Conservation (phyloP, 2,888 invertebrate genomes). For the Mimachlamys varia region DNA sequence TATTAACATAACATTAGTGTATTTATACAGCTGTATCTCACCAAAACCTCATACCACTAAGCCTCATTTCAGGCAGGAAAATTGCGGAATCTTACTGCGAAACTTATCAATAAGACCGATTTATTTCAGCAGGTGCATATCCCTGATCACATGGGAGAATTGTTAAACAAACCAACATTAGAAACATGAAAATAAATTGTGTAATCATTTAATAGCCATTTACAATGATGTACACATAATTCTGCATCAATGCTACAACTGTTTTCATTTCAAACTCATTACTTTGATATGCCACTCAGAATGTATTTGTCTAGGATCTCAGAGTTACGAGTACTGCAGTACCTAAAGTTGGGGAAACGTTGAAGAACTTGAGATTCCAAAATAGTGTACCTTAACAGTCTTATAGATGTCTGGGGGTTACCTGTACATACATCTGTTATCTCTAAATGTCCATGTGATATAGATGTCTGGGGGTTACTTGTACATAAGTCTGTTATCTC, state of each 20-base stretch:
- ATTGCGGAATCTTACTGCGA: not conserved
- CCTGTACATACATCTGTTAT: not conserved
- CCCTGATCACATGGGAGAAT: not conserved
- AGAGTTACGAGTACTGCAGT: not conserved
- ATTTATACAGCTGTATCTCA: not conserved
- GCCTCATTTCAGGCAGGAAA: not conserved
- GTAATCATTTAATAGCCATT: conserved; percentile 34
- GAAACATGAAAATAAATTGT: not conserved
- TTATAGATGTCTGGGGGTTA: too few relatives aligned
- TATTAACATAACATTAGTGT: not conserved
- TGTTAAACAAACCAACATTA: not conserved
- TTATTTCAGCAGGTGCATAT: not conserved
- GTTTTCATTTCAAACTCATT: not conserved
- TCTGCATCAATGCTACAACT: not conserved
- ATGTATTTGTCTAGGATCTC: not conserved
- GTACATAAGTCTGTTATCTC: too few relatives aligned
- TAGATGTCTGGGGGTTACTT: too few relatives aligned
- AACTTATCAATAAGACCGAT: not conserved
- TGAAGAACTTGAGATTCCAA: too few relatives aligned
- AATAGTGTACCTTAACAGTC: too few relatives aligned
- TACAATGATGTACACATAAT: not conserved
- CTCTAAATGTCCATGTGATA: too few relatives aligned
- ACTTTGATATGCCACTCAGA: not conserved
- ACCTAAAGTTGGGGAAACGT: too few relatives aligned
- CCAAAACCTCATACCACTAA: too few relatives aligned